Evolutionary conservation across 2,888 invertebrate genomes (phyloP).

Genomic region (Drosophila meridiana): DNA sequence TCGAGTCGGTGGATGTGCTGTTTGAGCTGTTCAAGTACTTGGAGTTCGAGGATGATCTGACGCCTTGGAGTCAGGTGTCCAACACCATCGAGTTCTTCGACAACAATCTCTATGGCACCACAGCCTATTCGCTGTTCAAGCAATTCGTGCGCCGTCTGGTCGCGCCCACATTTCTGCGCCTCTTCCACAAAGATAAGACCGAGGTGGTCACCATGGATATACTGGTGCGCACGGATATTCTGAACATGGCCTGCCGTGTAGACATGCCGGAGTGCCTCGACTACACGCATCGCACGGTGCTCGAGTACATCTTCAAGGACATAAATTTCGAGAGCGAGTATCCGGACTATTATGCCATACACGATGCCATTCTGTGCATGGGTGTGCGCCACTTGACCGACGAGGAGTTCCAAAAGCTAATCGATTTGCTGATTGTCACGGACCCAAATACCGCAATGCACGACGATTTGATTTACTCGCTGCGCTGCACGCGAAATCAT

Average conservation of each 20-base stretch:
- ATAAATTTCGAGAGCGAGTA: constrained; percentile 45
- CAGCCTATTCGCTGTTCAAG: constrained; percentile 66
- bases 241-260: constrained; percentile 74
- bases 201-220: constrained; percentile 30
- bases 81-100: constrained; percentile 67
- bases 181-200: constrained; percentile 36
- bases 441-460: constrained; percentile 56
- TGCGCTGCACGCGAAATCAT: constrained; percentile 77
- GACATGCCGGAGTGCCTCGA: constrained; percentile 78
- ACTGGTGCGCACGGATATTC: constrained; percentile 47
- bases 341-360: constrained; percentile 61
- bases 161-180: constrained; percentile 62
- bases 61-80: constrained; percentile 89
- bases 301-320: constrained; percentile 71
- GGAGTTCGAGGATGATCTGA: constrained; percentile 87
- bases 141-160: constrained; percentile 75
- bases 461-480: constrained; percentile 79
- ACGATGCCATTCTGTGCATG: constrained; percentile 73
- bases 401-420: constrained; percentile 70
- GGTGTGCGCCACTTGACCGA: constrained; percentile 72
- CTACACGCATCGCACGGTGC: constrained; percentile 65
- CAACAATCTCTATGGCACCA: constrained; percentile 69
- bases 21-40: constrained; percentile 87
- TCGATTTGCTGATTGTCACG: constrained; percentile 54
- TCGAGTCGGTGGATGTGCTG: constrained; percentile 86